Evolutionary conservation across 2,888 invertebrate genomes (phyloP).

Genomic region (Dicyrtoma fusca): DNA sequence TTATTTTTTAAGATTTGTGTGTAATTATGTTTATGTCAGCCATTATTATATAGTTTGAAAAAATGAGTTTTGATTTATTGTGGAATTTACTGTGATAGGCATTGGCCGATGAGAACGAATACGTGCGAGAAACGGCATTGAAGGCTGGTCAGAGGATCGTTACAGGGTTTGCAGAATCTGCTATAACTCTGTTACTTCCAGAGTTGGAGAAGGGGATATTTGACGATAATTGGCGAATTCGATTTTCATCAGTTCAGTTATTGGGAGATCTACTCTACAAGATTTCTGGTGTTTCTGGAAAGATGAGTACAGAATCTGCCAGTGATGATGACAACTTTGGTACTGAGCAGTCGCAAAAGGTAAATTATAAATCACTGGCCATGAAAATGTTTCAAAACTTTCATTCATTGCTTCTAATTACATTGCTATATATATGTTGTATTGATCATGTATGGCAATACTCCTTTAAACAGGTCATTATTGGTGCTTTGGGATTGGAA

Average conservation of each 20-base stretch:
- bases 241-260: constrained; percentile 88
- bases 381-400: neutral
- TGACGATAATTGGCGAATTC: constrained; percentile 98
- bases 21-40: neutral
- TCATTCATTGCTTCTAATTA: neutral
- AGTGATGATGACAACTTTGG: constrained; percentile 99
- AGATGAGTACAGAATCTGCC: constrained; percentile 98
- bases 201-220: constrained; percentile 92
- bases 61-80: too few relatives aligned
- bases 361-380: constrained; percentile 44
- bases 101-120: constrained; percentile 98
- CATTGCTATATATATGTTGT: neutral
- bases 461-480: constrained; percentile 70
- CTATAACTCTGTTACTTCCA: constrained; percentile 87
- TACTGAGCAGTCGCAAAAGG: constrained; percentile 86
- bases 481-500: constrained; percentile 83
- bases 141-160: constrained; percentile 97
- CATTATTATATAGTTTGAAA: too few relatives aligned
- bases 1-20: neutral
- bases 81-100: constrained; percentile 64
- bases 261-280: constrained; percentile 94
- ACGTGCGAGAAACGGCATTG: constrained; percentile 94
- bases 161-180: constrained; percentile 92
- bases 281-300: constrained; percentile 96
- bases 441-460: neutral